Evolutionary conservation across 2,797 vertebrate species (phyloP).

Genomic region (Pachyuromys duprasi): DNA sequence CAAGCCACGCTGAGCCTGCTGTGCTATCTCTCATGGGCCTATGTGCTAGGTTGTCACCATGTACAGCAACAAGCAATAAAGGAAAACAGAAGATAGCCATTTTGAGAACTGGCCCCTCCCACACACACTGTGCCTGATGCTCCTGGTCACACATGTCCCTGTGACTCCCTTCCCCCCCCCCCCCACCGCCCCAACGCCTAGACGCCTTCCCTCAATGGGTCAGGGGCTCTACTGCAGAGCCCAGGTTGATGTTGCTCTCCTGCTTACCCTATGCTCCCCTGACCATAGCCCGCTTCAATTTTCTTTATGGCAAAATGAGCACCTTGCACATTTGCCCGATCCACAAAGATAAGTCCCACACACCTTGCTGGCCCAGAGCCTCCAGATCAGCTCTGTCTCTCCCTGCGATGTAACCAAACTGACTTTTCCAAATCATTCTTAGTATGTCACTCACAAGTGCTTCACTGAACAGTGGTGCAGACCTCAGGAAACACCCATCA

Average conservation of each 20-base stretch:
- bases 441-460: background rate
- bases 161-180: too few relatives aligned
- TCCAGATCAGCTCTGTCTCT: background rate
- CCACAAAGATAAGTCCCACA: rapidly evolving
- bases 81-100: background rate
- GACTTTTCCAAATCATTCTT: background rate
- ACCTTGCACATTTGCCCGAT: background rate
- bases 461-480: background rate
- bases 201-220: background rate
- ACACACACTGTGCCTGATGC: background rate
- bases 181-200: background rate
- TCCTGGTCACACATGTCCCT: background rate
- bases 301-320: background rate
- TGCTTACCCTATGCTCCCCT: background rate
- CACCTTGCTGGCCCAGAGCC: background rate
- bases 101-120: background rate
- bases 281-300: background rate
- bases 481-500: background rate
- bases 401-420: rapidly evolving
- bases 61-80: background rate
- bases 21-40: background rate
- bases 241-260: background rate
- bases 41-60: background rate
- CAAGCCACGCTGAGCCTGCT: rapidly evolving
- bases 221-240: background rate